Percentiles rank a stretch among this genome's conserved stretches.
Evolutionary conservation across 1,140 invertebrate species (phyloP).

Genomic region (Triops cancriformis): DNA sequence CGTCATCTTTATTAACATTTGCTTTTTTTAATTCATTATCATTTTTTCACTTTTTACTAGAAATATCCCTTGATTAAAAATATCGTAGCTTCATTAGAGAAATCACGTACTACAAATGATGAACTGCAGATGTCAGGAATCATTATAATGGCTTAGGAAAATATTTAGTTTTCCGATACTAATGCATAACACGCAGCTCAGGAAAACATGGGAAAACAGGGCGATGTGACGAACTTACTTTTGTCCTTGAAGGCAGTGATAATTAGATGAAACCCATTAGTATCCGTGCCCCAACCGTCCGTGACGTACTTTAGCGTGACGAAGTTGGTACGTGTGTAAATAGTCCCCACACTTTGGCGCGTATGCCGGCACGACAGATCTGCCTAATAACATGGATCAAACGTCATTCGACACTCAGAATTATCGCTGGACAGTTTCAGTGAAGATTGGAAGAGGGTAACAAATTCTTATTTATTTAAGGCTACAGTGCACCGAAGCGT

Average conservation of each 20-base stretch:
- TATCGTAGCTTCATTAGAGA: no score
- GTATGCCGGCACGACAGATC: constrained; percentile 85
- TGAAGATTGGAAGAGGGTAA: no score
- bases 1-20: no score
- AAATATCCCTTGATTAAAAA: no score
- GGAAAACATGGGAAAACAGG: neutral
- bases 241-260: constrained; percentile 89
- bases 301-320: constrained; percentile 89
- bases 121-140: no score
- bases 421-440: neutral
- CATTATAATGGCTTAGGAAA: no score
- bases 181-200: neutral
- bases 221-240: constrained; percentile 57
- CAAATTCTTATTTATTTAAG: no score
- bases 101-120: no score
- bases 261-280: constrained; percentile 83
- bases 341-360: constrained; percentile 69
- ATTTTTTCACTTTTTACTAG: no score
- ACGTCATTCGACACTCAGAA: neutral
- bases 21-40: no score
- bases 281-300: constrained; percentile 79
- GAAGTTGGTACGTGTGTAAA: constrained; percentile 84
- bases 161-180: neutral
- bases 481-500: no score
- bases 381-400: constrained; percentile 51